A percentile compares a stretch with the other conserved stretches of the same genome.
Conservation (phyloP, 1,140 invertebrate species). For the Heliconius hermathena region DNA sequence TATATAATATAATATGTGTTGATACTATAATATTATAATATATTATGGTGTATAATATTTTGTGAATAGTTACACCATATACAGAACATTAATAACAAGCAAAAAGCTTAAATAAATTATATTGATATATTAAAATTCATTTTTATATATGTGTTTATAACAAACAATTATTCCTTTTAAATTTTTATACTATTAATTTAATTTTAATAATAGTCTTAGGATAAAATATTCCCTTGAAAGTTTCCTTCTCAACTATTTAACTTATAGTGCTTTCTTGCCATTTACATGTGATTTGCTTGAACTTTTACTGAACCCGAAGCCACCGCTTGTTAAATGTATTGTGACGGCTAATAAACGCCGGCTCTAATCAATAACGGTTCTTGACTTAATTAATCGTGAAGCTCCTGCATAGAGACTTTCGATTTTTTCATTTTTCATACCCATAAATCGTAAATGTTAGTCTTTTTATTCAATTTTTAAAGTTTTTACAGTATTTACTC, state of each 20-base stretch:
- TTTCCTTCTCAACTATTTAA: slow-evolving; percentile 2
- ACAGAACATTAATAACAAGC: too few relatives aligned
- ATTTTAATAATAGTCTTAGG: too few relatives aligned
- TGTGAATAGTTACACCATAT: too few relatives aligned
- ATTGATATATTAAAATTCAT: too few relatives aligned
- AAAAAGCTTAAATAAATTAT: too few relatives aligned
- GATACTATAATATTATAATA: too few relatives aligned
- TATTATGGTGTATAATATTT: too few relatives aligned
- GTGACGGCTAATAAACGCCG: slow-evolving; percentile 69
- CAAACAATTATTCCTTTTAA: too few relatives aligned
- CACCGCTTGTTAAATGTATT: slow-evolving; percentile 71
- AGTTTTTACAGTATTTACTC: slow-evolving; percentile 6
- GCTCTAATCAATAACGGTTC: slow-evolving; percentile 68
- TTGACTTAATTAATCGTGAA: slow-evolving; percentile 68
- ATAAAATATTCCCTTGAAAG: too few relatives aligned
- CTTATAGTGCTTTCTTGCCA: slow-evolving; percentile 4
- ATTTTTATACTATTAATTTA: too few relatives aligned
- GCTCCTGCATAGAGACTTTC: slow-evolving; percentile 53
- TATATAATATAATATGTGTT: not conserved
- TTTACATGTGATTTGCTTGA: slow-evolving; percentile 37
- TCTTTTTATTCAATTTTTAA: slow-evolving; percentile 1
- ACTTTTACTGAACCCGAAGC: slow-evolving; percentile 44
- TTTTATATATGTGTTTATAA: too few relatives aligned
- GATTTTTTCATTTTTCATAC: slow-evolving; percentile 36
- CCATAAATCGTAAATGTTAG: slow-evolving; percentile 21